Evolutionary conservation across 2,888 invertebrate genomes (phyloP).

Genomic region (Augochlorella aurata): DNA sequence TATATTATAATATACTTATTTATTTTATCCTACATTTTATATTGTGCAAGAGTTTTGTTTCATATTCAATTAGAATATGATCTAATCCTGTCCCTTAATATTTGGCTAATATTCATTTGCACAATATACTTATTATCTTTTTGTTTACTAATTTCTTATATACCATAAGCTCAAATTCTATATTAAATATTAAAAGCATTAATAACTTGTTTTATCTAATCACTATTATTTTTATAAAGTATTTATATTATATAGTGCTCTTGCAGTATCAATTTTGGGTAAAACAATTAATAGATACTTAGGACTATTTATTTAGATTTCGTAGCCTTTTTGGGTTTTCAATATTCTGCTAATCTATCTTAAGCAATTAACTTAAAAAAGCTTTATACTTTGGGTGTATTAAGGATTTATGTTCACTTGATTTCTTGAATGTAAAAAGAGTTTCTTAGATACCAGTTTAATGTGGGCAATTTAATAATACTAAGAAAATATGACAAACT

Average conservation of each 20-base stretch:
- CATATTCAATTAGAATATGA: conserved; percentile 4
- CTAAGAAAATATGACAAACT: conserved; percentile 13
- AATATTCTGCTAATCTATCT: conserved; percentile 43
- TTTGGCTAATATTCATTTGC: conserved; percentile 20
- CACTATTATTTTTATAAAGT: conserved; percentile 24
- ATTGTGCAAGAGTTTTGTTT: conserved; percentile 50
- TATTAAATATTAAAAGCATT: conserved; percentile 11
- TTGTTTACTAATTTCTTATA: conserved; percentile 48
- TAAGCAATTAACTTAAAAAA: conserved; percentile 58
- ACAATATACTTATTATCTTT: conserved; percentile 56
- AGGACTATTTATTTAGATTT: conserved; percentile 29
- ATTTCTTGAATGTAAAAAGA: conserved; percentile 16
- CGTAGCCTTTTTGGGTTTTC: conserved; percentile 24
- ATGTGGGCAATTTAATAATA: conserved; percentile 10
- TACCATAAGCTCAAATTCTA: conserved; percentile 37
- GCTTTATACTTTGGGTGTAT: conserved; percentile 60
- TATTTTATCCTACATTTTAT: conserved; percentile 30
- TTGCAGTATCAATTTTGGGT: conserved; percentile 11
- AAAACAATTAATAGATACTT: conserved; percentile 42
- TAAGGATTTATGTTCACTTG: conserved; percentile 23
- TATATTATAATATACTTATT: too few species aligned
- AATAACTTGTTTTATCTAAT: conserved; percentile 10
- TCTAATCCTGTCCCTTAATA: not conserved
- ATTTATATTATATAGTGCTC: conserved; percentile 12
- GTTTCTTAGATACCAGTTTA: conserved; percentile 7